Evolutionary conservation across 2,888 invertebrate species (phyloP).

Genomic region (Morinoia aosen): DNA sequence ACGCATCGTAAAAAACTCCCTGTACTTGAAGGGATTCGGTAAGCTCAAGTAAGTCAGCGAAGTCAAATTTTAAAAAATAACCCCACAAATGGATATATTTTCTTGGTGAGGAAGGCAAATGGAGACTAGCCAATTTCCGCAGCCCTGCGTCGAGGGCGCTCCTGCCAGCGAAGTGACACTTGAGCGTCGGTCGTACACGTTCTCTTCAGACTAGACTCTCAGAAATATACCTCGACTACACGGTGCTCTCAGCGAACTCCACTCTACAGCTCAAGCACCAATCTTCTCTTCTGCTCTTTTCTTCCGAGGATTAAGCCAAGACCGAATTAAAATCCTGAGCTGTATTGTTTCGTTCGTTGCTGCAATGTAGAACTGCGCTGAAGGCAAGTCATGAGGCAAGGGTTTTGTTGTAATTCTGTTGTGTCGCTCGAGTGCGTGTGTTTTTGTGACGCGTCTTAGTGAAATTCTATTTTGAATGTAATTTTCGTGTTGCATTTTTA

Average conservation of each 20-base stretch:
- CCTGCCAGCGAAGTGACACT: background rate
- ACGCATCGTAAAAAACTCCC: background rate
- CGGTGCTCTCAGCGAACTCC: background rate
- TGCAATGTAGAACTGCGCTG: background rate
- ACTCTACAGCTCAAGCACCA: background rate
- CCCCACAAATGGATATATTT: background rate
- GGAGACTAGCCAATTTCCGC: slow-evolving; percentile 12
- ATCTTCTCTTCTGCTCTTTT: background rate
- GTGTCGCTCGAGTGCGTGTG: background rate
- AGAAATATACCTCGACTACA: background rate
- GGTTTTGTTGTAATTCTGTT: background rate
- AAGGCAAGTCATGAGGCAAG: background rate
- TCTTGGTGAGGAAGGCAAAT: background rate
- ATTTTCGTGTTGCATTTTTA: background rate
- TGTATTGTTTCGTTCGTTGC: background rate
- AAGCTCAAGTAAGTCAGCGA: background rate
- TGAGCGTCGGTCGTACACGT: background rate
- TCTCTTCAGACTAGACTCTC: background rate
- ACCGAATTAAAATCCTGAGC: background rate
- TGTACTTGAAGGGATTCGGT: background rate
- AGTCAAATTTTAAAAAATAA: background rate
- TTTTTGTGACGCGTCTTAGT: background rate
- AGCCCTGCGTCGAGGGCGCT: background rate
- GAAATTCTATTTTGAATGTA: background rate
- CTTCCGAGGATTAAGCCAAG: background rate